Base-by-base conservation (phyloP, 2,888 invertebrate genomes). In the Linyphia triangularis region DNA sequence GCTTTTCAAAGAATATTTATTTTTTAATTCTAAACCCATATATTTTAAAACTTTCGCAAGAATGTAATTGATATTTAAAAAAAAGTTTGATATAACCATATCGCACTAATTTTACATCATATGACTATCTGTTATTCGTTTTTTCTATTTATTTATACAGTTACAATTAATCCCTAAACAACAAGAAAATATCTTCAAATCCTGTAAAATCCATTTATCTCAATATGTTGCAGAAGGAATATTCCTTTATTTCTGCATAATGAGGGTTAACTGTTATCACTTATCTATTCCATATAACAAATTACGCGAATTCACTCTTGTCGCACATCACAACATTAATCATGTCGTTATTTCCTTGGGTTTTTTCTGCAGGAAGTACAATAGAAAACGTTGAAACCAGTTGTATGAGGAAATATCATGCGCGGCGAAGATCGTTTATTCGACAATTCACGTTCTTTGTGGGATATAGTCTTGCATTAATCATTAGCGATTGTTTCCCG, bases 161-260 rank as follows among this genome's bases (percentile, higher is more conserved):
- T 51, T 13, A 51, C 13, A 5, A 51, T 51, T 13, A 51, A 51
- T 16, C 51, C 51, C n/a, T 9, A 51, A 51, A 51, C 13, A 16
- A 16, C 13, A 51, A 13, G n/a, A 51, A 1, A 13, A 51, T 1
- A 1, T 51, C 7, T 51, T 51, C 5, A n/a, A 40, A 9, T 40
- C 40, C n/a, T n/a, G n/a, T 22, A 19, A 13, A 59, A 59, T 59
- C 33, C 37, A 67, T 67, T 22, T 13, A 67, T 67, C 33, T 67
- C 19, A 59, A 59, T 59, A 59, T 26, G 28, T 9, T 67, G 6
- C 9, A 2, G 33, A 33, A 19, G 33, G 22, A n/a, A n/a, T 33
- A 67, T 67, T 33, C n/a, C 67, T 67, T 67, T 33, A 67, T 67
- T 67, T 33, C 37, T 28, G 24, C 13, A 26, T 13, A 40, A 70